phyloP scores from a whole-genome alignment of 2,113 vertebrate genomes.

The Ginglymostoma cirratum region DNA sequence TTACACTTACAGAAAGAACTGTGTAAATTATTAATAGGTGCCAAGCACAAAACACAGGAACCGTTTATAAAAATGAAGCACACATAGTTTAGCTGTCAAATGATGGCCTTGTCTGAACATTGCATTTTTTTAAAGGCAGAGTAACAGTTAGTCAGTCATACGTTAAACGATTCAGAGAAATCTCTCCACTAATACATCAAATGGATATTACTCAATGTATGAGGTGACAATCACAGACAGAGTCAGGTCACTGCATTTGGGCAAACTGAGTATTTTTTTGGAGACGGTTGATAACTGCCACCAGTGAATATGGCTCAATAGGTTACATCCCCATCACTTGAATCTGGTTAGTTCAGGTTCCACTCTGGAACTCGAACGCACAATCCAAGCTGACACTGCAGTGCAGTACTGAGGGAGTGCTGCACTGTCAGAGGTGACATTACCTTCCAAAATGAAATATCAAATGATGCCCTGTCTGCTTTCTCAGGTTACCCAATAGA shows the following conservation, averaged over 20 bases:
- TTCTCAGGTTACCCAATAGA: not conserved
- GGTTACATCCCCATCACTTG: not conserved
- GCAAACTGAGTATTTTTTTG: not conserved
- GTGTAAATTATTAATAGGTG: not conserved
- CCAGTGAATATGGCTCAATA: not conserved
- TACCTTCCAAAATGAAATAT: not conserved
- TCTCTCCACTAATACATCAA: not conserved
- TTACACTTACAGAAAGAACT: not conserved
- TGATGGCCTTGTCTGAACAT: not conserved
- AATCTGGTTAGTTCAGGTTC: not conserved
- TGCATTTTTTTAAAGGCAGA: too few species aligned
- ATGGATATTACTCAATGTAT: not conserved
- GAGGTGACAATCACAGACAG: not conserved
- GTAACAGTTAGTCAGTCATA: too few species aligned
- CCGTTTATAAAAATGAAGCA: not conserved
- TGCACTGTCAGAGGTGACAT: not conserved
- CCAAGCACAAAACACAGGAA: not conserved
- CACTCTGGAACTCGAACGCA: not conserved
- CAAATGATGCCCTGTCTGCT: not conserved
- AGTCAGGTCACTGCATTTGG: not conserved
- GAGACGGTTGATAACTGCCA: not conserved
- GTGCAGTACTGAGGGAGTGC: not conserved
- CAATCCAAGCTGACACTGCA: not conserved
- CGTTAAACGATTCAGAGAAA: not conserved
- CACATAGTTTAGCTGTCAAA: not conserved